Base-by-base conservation (phyloP, 2,797 vertebrate species). In the Poliocrania exsul region DNA sequence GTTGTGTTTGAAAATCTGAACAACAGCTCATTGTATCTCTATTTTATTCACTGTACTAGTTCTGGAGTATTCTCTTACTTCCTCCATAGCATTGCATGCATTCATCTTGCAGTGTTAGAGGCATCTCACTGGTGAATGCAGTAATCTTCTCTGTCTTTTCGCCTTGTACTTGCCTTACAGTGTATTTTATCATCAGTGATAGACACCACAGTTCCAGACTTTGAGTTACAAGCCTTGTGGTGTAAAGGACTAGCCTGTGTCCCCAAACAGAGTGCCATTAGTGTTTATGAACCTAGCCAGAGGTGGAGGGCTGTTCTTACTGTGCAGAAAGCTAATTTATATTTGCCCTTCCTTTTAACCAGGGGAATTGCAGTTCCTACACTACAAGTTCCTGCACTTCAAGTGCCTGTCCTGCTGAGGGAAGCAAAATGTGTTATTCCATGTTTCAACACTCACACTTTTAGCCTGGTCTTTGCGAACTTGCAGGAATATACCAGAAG, bases 301-400 rank as follows among this genome's bases (percentile, higher is more conserved):
- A 21, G 20, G 21, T 44, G 21, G 40, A 6, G 40, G 5, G 28
- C 23, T 61, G 13, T 44, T 64, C 29, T 13, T 44, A 8, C 16
- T 94, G 95, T 93, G 81, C 92, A 82, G 81, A 92, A 60, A 93
- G 83, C 90, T 95, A 92, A 97, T 97, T 96, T 97, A 84, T 95
- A 81, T 92, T 93, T 96, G 90, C 81, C 86, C 81, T 95, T 97
- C 93, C 91, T 95, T 97, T 91, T 86, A 82, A 88, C 92, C 84
- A 83, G 5, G 75, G 83, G 85, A 96, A 72, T 82, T 86, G 65
- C 12, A 13, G 90, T 92, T 90, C 28, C 37, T 61, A 11, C 20
- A 14, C 60, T 64, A 8, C 61, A n/a, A 70, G 81, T 90, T 86
- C 72, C 89, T 87, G 64, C 85, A 88, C 85, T 90, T 71, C 78